Base-by-base conservation (phyloP, 2,797 vertebrate genomes). In the Tenualosa thibaudeaui region DNA sequence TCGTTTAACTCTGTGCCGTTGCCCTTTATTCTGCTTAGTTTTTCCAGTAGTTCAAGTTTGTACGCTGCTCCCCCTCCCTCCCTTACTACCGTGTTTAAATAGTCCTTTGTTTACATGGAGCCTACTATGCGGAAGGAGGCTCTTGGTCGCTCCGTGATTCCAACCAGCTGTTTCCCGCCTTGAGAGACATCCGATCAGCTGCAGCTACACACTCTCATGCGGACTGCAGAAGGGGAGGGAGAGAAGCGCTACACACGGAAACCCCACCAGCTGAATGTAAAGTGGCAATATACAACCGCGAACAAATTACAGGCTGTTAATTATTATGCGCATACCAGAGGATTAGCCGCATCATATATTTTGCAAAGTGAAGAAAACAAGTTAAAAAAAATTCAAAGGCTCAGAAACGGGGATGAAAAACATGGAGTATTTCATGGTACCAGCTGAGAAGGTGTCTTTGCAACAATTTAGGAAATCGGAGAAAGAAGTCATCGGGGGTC, bases 81-180 rank as follows among this genome's bases (percentile, higher is more conserved):
- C 49, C 85, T 87, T 82, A 53, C 54, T 26, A 87, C 86, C 89
- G 89, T 87, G 90, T 91, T 93, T 89, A 93, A 93, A 94, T 94
- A 94, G 93, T 93, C 94, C 94, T 95, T 78, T 78, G 71, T 78
- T 78, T 78, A 78, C 71, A 78, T 78, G 71, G 71, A 78, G 71
- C 40, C 71, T 78, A 78, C 71, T 78, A 78, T 78, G 71, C 71
- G 71, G 71, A 78, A 78, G 71, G 71, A 78, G 71, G 71, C 71
- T 78, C 94, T 93, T 89, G 94, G 95, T 95, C 93, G 96, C 95
- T 96, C 96, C 95, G 95, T 94, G 95, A 96, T 97, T 97, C 96
- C 96, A 94, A 97, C 97, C 97, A 99, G 97, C 97, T 99, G 97
- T 98, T 99, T 99, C 97, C 97, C 97, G 97, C 97, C 97, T 97